Evolutionary conservation across 2,888 invertebrate genomes (phyloP).

Genomic region (Nasonia oneida): DNA sequence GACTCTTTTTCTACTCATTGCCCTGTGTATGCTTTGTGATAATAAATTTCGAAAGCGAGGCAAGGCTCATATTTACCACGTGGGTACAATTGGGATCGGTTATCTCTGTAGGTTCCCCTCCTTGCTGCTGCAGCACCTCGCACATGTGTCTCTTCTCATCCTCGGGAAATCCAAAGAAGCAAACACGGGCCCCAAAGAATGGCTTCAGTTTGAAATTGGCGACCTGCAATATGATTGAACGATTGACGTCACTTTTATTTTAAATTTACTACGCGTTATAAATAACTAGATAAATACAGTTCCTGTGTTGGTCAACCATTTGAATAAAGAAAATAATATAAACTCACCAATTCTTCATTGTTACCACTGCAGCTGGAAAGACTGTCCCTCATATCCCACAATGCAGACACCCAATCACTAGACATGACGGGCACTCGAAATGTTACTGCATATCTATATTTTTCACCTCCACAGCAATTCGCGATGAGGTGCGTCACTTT

Average conservation of each 20-base stretch:
- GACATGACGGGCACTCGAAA: conserved; percentile 94
- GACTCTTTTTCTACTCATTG: conserved; percentile 5
- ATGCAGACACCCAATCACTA: conserved; percentile 91
- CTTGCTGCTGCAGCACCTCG: conserved; percentile 91
- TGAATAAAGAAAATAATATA: conserved; percentile 37
- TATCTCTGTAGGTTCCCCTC: conserved; percentile 85
- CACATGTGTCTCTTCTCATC: conserved; percentile 96
- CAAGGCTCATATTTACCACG: conserved; percentile 85
- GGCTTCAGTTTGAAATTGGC: conserved; percentile 87
- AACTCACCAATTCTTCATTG: conserved; percentile 84
- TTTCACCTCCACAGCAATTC: conserved; percentile 92
- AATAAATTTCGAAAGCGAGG: conserved; percentile 29
- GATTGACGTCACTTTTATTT: conserved; percentile 23
- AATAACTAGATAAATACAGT: conserved; percentile 45
- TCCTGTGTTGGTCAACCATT: conserved; percentile 20
- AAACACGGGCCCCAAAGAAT: conserved; percentile 92
- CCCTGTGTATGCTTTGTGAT: conserved; percentile 16
- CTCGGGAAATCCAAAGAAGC: conserved; percentile 93
- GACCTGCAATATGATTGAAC: conserved; percentile 68
- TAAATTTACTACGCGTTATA: conserved; percentile 34
- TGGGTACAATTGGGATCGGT: conserved; percentile 94
- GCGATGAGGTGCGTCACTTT: conserved; percentile 97
- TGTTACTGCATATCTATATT: conserved; percentile 95
- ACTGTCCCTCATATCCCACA: conserved; percentile 91
- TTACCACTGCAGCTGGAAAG: conserved; percentile 85